Percentiles rank a stretch among this genome's conserved stretches.
Evolutionary conservation across 1,140 invertebrate genomes (phyloP).

Genomic region (Caenorhabditis remanei): DNA sequence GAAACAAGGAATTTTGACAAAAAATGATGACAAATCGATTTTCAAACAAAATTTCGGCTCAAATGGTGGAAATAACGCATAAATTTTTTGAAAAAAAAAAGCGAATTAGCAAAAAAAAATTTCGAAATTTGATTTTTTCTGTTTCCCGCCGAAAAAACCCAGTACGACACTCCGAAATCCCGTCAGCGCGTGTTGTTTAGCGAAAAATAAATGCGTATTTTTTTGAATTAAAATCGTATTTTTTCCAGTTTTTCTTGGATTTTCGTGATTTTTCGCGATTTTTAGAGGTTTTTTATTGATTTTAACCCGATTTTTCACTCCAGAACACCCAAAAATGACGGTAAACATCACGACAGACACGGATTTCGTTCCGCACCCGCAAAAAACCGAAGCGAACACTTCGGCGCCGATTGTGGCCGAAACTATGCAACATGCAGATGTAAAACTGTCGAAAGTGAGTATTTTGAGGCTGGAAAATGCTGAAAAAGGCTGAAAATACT

Average conservation of each 20-base stretch:
- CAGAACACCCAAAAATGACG: neutral
- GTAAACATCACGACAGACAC: constrained; percentile 7
- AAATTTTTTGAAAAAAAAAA: no score
- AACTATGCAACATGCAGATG: constrained; percentile 22
- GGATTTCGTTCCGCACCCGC: neutral
- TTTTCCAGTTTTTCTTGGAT: neutral
- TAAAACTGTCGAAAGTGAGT: constrained; percentile 31
- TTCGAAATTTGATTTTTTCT: neutral
- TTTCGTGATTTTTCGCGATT: neutral
- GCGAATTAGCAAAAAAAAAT: neutral
- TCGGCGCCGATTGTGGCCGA: neutral
- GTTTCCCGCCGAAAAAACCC: neutral
- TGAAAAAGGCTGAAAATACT: no score
- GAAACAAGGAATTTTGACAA: no score
- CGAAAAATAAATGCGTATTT: neutral
- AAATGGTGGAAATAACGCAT: no score
- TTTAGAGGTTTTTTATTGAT: neutral
- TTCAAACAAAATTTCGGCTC: no score
- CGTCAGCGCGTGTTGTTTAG: neutral
- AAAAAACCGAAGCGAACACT: neutral
- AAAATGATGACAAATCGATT: no score
- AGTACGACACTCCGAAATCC: neutral
- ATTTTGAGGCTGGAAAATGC: neutral
- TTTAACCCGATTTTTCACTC: neutral
- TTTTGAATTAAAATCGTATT: neutral